Percentiles rank a stretch among this genome's conserved stretches.
These are phyloP conservation scores for Agapornis canus DNA, from an alignment of 2,797 vertebrate genomes.

Conservation along the genomic window DNA sequence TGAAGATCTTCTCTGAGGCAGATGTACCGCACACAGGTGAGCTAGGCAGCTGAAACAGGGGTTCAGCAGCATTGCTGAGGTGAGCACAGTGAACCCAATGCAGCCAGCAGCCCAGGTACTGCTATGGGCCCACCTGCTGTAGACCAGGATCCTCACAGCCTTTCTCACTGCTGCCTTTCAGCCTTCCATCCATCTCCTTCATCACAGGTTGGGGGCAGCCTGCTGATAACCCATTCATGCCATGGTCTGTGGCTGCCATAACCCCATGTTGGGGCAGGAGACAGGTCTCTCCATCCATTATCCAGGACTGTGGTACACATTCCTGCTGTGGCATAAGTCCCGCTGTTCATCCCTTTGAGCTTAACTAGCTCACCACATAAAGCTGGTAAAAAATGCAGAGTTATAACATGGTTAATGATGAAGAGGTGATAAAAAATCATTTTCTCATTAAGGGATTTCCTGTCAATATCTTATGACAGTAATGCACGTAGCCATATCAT, in stretches of 20 bases:
- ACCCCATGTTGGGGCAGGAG: rapidly evolving
- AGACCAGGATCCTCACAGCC: not conserved
- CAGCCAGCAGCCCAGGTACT: not conserved
- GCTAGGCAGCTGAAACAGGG: not conserved
- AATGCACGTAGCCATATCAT: not conserved
- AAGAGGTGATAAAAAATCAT: not conserved
- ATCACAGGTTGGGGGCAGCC: not conserved
- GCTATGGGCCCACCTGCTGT: not conserved
- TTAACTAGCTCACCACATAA: not conserved
- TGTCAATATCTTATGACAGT: not conserved
- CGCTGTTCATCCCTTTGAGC: not conserved
- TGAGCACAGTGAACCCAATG: not conserved
- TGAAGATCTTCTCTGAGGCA: not conserved
- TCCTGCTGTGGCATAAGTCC: not conserved
- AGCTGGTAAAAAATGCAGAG: not conserved
- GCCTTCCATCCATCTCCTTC: not conserved
- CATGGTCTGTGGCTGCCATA: not conserved
- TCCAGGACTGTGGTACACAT: rapidly evolving
- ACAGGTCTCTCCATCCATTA: not conserved
- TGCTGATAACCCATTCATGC: not conserved
- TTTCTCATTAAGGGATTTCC: not conserved
- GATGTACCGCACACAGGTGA: rapidly evolving
- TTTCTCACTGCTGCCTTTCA: not conserved
- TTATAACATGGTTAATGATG: not conserved
- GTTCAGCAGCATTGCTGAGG: not conserved